Percentiles rank a stretch among this genome's conserved stretches.
These are phyloP conservation scores for Gallinago media DNA, from an alignment of 2,113 vertebrate genomes.

Conservation along the genomic window DNA sequence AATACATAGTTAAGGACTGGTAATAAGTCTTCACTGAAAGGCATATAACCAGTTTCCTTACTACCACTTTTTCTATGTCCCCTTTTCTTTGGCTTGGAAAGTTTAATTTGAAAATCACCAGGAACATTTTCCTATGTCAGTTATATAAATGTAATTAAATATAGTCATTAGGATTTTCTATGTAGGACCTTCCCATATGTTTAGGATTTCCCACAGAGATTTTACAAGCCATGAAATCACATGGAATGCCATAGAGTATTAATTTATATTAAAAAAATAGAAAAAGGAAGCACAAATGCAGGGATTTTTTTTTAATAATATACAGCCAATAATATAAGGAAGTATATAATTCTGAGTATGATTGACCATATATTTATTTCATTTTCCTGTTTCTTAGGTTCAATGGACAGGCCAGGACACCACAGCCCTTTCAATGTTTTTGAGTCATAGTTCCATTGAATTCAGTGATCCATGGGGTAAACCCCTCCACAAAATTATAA, in stretches of 20 bases:
- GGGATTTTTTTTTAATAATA: neutral
- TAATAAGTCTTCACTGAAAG: neutral
- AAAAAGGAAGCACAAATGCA: neutral
- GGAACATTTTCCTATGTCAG: neutral
- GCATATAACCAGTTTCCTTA: neutral
- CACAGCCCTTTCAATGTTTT: neutral
- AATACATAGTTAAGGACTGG: neutral
- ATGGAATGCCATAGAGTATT: neutral
- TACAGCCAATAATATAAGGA: neutral
- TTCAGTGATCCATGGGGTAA: neutral
- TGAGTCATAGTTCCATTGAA: neutral
- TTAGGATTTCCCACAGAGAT: neutral
- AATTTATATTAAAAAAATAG: neutral
- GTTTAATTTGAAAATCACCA: neutral
- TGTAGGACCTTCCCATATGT: neutral
- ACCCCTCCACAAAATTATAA: neutral
- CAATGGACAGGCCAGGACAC: neutral
- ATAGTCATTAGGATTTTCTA: neutral
- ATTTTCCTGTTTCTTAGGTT: neutral
- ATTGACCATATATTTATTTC: neutral
- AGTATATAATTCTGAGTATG: neutral
- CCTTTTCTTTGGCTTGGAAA: neutral
- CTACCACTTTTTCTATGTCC: neutral
- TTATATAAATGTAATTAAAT: neutral
- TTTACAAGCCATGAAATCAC: constrained; percentile 3